Evolutionary conservation across 2,113 vertebrate genomes (phyloP).

Genomic region (Thomomys bottae): DNA sequence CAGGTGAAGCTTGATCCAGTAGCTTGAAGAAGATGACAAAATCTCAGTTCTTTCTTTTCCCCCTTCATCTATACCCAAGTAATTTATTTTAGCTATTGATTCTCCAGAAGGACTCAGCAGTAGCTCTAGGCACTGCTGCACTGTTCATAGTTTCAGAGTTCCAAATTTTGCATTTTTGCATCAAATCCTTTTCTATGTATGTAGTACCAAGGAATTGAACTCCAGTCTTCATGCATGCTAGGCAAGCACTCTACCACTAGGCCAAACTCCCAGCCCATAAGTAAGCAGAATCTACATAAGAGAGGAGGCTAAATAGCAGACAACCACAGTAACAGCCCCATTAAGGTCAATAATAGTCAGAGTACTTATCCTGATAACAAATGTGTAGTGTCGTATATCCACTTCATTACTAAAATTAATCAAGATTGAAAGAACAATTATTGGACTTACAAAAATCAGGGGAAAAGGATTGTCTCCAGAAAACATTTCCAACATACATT

Average conservation of each 20-base stretch:
- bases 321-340: not conserved
- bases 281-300: not conserved
- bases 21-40: not conserved
- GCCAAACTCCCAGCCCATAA: too few relatives aligned
- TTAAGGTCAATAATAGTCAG: too few relatives aligned
- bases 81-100: not conserved
- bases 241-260: too few relatives aligned
- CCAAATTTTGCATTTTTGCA: not conserved
- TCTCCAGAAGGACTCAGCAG: not conserved
- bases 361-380: not conserved
- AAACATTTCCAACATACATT: not conserved
- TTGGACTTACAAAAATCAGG: constrained; percentile 29
- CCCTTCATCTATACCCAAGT: not conserved
- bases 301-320: not conserved
- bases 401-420: not conserved
- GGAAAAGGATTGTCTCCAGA: not conserved
- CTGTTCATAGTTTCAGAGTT: not conserved
- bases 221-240: too few relatives aligned
- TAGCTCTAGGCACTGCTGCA: not conserved
- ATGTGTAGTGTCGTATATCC: not conserved
- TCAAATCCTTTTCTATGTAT: too few relatives aligned
- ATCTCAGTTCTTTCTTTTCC: not conserved
- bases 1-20: not conserved
- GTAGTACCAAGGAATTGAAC: too few relatives aligned
- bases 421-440: constrained; percentile 9